Evolutionary conservation across 2,888 invertebrate species (phyloP), one percentile per base, ranked within the genome.

Genomic region (Melanostoma mellinum): DNA sequence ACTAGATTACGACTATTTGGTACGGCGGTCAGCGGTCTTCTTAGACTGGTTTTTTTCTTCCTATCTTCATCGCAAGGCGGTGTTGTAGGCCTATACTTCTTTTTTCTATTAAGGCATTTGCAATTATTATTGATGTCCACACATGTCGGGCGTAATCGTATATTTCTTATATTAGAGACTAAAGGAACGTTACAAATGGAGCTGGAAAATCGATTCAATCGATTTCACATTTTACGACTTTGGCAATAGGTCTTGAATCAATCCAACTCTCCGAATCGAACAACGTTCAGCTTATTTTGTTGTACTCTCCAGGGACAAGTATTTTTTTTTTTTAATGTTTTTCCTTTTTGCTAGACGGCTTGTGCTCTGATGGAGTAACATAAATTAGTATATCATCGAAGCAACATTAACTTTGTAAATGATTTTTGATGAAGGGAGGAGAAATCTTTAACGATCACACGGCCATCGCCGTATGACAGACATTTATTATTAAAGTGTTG

Each of bases 61-160:
- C 67, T 56, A 55, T 76, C 55, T 56, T 52, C 76, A 48, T 65
- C 60, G 67, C 61, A 52, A 63, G 71, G 63, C 65, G 58, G 77
- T 10, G 30, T 60, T 72, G 58, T 58, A 67, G 76, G 67, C 72
- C 76, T 60, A 46, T 4, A 52, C 33, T 53, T 58, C 36, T 68
- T 81, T 75, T 68, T 68, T 78, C 71, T 74, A 74, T 78, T 82
- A 81, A 86, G 81, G 79, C 76, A 86, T 85, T 86, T 80, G 85
- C 86, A 86, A 86, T 86, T 86, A 86, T 86, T 86, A 86, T 86
- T 86, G 85, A 86, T 86, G 86, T 78, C 76, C 76, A 71, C 84
- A 78, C 78, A 78, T 84, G 82, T 82, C 82, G 82, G 78, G 82
- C 60, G 78, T 74, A 78, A 71, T 78, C 84, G 84, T 74, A 60